Conservation (phyloP, 2,113 vertebrate species). For the Peromyscus maniculatus region DNA sequence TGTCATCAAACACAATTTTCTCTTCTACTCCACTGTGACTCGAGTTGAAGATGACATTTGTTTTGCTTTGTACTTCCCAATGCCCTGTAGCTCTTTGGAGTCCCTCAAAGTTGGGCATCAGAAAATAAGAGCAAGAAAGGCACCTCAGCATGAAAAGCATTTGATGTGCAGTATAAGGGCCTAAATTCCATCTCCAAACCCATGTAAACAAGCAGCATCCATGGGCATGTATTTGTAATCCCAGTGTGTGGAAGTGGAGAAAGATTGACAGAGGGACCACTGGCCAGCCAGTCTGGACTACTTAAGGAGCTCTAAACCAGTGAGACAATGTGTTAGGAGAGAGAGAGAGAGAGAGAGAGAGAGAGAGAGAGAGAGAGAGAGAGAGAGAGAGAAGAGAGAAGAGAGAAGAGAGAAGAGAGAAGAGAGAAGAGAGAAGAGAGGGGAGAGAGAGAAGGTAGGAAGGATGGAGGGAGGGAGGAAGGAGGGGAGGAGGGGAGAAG, state of each 20-base stretch:
- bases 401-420: too few relatives aligned
- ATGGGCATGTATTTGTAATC: neutral
- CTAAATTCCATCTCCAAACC: neutral
- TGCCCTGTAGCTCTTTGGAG: neutral
- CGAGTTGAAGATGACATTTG: neutral
- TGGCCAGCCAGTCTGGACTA: neutral
- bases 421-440: fast-evolving
- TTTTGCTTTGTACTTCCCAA: neutral
- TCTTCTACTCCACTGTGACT: neutral
- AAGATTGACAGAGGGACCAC: neutral
- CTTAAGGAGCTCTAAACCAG: too few relatives aligned
- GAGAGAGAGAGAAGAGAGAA: neutral
- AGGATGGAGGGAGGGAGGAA: too few relatives aligned
- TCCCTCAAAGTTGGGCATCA: neutral
- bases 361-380: too few relatives aligned
- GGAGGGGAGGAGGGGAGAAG: fast-evolving
- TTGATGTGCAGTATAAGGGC: neutral
- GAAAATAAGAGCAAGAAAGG: neutral
- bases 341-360: too few relatives aligned
- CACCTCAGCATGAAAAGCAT: neutral
- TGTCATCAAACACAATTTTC: neutral
- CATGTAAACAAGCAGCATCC: too few relatives aligned
- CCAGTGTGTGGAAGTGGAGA: neutral
- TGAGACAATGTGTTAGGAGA: neutral
- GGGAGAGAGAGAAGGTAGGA: neutral